Evolutionary conservation across 2,113 vertebrate genomes (phyloP).

Genomic region (Triplophysa rosa): DNA sequence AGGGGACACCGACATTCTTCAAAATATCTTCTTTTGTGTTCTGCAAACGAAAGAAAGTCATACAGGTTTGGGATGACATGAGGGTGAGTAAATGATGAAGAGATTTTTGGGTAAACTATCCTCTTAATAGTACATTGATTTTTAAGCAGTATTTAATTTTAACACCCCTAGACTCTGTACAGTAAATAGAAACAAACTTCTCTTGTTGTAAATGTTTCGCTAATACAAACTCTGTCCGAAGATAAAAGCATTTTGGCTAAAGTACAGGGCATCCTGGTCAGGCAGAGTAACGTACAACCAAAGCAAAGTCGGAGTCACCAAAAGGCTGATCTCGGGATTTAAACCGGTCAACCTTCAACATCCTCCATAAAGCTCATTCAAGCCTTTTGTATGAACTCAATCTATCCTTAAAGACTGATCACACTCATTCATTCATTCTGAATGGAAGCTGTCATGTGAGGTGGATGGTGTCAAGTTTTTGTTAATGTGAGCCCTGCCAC

Average conservation of each 20-base stretch:
- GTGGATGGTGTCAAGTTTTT: not conserved
- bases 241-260: not conserved
- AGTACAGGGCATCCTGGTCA: not conserved
- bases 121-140: too few species aligned
- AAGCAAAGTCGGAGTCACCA: conserved; percentile 3
- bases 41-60: too few species aligned
- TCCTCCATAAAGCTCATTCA: not conserved
- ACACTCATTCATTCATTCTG: not conserved
- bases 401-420: not conserved
- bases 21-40: too few species aligned
- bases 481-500: not conserved
- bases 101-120: too few species aligned
- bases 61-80: too few species aligned
- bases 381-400: conserved; percentile 3
- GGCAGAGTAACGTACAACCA: not conserved
- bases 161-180: too few species aligned
- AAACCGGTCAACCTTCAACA: not conserved
- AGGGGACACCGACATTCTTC: too few species aligned
- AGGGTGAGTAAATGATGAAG: too few species aligned
- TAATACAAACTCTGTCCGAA: not conserved
- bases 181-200: too few species aligned
- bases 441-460: not conserved
- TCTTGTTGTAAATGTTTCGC: too few species aligned
- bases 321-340: not conserved
- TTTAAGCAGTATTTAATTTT: too few species aligned